Evolutionary conservation across 1,140 invertebrate species (phyloP), one percentile per base, ranked within the genome.

Genomic region (Druon quercuslanigerum): DNA sequence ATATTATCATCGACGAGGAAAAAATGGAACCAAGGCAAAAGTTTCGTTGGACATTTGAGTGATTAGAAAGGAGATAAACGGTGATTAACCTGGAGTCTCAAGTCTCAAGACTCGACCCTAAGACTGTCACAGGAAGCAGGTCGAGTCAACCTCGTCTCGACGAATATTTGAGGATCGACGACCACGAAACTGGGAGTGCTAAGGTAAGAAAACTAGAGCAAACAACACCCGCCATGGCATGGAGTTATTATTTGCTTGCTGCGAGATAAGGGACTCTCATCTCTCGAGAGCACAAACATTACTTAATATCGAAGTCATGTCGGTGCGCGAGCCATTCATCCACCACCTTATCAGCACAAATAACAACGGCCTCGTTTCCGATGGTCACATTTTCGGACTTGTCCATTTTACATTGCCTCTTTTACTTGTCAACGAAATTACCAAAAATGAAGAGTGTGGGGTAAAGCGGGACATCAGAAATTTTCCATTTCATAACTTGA

Each of bases 201-300:
- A 74, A 71, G 75, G 79, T 76, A 80, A 88, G 87, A 84, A 91
- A 90, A 91, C 88, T 88, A 90, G 88, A 90, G 87, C 88, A 91
- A 91, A 91, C 85, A 91, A 79, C 85, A 82, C 81, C 83, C 83
- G 84, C 57, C 79, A 75, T 79, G 79, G 86, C 82, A 80, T 83
- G 77, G 79, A 85, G 84, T 88, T 86, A 85, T 88, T 90, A 87
- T 91, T 91, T 90, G 86, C 84, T 88, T 82, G 78, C 73, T 54
- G 54, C 79, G 71, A 83, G 90, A 91, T 90, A 91, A 90, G 83
- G 83, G 51, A 73, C 82, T 82, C 83, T 82, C 82, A 84, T 80
- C 84, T 87, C 84, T 87, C 79, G 83, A 86, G 85, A 85, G 84
- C 84, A 86, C 86, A 88, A 88, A 89, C 85, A 87, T 90, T 90